Evolutionary conservation across 2,113 vertebrate genomes (phyloP).

Genomic region (Noctilio leporinus): DNA sequence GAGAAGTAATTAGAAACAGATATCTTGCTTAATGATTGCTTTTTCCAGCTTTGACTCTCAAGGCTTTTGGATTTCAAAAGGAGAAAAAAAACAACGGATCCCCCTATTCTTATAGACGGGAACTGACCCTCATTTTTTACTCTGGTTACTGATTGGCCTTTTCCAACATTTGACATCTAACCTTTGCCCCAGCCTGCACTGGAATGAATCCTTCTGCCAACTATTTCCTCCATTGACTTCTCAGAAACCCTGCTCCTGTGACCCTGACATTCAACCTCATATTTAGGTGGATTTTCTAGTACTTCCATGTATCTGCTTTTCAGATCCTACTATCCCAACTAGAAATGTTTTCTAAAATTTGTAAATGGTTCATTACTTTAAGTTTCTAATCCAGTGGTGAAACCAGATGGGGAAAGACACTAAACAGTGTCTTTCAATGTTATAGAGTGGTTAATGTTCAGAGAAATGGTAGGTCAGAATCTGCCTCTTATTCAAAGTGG

Average conservation of each 20-base stretch:
- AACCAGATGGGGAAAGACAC: neutral
- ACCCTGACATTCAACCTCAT: neutral
- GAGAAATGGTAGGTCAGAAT: neutral
- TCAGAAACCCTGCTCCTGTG: neutral
- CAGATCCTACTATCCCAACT: neutral
- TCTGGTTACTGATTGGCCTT: neutral
- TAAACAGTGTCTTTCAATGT: neutral
- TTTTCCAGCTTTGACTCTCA: neutral
- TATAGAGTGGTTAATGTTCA: neutral
- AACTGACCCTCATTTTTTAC: neutral
- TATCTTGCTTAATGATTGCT: neutral
- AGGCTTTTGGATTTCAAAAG: constrained; percentile 6
- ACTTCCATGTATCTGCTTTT: neutral
- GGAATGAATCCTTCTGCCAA: neutral
- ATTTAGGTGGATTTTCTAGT: neutral
- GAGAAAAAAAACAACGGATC: neutral
- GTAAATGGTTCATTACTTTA: neutral
- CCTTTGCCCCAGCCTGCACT: neutral
- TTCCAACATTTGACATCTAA: neutral
- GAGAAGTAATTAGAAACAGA: neutral
- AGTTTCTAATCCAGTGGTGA: neutral
- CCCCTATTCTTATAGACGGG: neutral
- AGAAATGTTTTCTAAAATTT: neutral
- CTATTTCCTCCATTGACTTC: neutral
- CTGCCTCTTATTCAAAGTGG: neutral